phyloP scores from a whole-genome alignment of 2,113 vertebrate species.

The Ochotona princeps region DNA sequence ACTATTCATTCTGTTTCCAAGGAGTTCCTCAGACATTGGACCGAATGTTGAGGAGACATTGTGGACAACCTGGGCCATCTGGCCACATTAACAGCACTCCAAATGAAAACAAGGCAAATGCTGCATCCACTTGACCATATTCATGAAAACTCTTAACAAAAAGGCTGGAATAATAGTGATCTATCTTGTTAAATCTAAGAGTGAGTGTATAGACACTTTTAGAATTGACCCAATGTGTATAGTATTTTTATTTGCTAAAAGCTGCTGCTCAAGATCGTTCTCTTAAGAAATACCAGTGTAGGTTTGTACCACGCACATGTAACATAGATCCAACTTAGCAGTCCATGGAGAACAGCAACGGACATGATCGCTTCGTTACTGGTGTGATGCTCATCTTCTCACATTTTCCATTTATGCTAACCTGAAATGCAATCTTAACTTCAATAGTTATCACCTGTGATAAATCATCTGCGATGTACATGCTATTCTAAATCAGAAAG shows the following conservation, averaged over 20 bases:
- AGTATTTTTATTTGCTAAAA: slow-evolving; percentile 12
- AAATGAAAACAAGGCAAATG: background rate
- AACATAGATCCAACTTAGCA: background rate
- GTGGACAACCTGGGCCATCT: background rate
- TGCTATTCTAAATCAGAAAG: background rate
- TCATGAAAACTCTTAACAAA: background rate
- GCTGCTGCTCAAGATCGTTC: background rate
- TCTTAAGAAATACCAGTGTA: background rate
- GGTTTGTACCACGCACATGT: background rate
- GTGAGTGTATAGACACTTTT: background rate
- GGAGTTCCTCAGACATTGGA: background rate
- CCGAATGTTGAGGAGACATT: background rate
- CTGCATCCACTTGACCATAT: background rate
- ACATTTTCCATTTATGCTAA: background rate
- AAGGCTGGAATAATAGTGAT: background rate
- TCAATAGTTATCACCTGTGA: background rate
- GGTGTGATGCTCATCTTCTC: background rate
- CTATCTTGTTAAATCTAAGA: background rate
- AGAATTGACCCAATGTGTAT: background rate
- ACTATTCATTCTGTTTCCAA: background rate
- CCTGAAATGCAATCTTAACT: background rate
- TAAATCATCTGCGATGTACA: background rate
- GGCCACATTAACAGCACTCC: background rate
- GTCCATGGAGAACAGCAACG: rapidly evolving
- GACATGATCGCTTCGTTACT: background rate